Base-by-base conservation (phyloP, 2,888 invertebrate genomes). In the Heliconius cydno region DNA sequence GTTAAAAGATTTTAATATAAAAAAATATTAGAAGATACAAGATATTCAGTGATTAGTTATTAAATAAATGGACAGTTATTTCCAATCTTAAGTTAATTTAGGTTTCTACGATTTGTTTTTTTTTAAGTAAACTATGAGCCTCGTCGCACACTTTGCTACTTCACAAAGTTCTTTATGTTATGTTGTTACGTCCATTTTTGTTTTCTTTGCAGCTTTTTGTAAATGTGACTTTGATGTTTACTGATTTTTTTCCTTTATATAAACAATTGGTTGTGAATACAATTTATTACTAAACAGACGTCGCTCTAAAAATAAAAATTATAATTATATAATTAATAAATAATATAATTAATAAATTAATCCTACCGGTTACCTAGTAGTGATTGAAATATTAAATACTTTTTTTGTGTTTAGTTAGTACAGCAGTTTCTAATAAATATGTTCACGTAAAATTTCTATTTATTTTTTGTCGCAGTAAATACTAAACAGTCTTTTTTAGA, bases 71-170 rank as follows among this genome's bases (percentile, higher is more conserved):
- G 19, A 52, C 7, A 52, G 22, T 19, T 52, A 52, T 9, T 52
- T 7, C 2, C 19, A 52, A 52, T 9, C 22, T 22, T 22, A 52
- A 52, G 3, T 52, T 52, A 52, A 52, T 52, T 52, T 52, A 52
- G 9, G 22, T 52, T 52, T 52, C 19, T 22, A 19, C 2, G 52
- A 52, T 52, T 46, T 46, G 5, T 52, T 22, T 52, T 52, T 19
- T 68, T 22, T 10, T 10, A 22, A 34, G 22, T 68, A 38, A 34
- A 63, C 63, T 28, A 12, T 63, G 75, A 65, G 74, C 79, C 80
- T 79, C 82, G 82, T 80, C 67, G 76, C 77, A 70, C 79, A 75
- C 70, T 70, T 75, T 70, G 75, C 75, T 46, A 46, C 65, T 10
- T 46, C 46, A 57, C 73, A 25, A 70, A 28, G 41, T 70, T 75